Evolutionary conservation across 1,140 invertebrate genomes (phyloP), one percentile per base, ranked within the genome.

Genomic region (Gryon sp.): DNA sequence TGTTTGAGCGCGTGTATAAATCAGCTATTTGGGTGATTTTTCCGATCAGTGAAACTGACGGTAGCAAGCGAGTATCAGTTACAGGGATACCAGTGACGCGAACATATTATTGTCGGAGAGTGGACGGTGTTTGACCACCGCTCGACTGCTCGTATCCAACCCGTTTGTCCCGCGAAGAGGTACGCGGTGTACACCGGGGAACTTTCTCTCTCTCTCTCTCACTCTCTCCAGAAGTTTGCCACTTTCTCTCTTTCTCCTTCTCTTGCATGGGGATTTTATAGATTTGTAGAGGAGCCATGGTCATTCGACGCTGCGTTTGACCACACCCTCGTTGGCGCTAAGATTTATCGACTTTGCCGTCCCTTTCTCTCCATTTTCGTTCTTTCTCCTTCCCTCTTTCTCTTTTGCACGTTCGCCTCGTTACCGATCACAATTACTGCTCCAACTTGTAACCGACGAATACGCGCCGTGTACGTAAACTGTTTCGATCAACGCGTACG

Each of bases 221-320:
- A n/a, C n/a, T n/a, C n/a, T n/a, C n/a, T n/a, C n/a, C n/a, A n/a
- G n/a, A n/a, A n/a, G n/a, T n/a, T n/a, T n/a, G n/a, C n/a, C n/a
- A n/a, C 36, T 72, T 18, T 24, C 7, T 24, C 22, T 24, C 22
- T 24, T 24, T 34, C 40, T 34, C 63, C 6, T 11, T 53, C 36
- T 19, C 41, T 52, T 30, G 60, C 28, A 73, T 65, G 43, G 68
- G 65, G 62, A 76, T 79, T 83, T 84, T 84, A 84, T 86, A 83
- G 84, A 86, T 86, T 84, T 82, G 84, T 81, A 82, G 84, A 86
- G 80, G 81, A 81, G 81, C 79, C 78, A 79, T 53, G 85, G 82
- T 83, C 81, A 84, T 81, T 83, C 80, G 82, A 80, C 82, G 82
- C 83, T 84, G 84, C 83, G 80, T 84, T 85, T 82, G 84, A 87